phyloP scores from a whole-genome alignment of 2,113 vertebrate species.

The Caloenas nicobarica region DNA sequence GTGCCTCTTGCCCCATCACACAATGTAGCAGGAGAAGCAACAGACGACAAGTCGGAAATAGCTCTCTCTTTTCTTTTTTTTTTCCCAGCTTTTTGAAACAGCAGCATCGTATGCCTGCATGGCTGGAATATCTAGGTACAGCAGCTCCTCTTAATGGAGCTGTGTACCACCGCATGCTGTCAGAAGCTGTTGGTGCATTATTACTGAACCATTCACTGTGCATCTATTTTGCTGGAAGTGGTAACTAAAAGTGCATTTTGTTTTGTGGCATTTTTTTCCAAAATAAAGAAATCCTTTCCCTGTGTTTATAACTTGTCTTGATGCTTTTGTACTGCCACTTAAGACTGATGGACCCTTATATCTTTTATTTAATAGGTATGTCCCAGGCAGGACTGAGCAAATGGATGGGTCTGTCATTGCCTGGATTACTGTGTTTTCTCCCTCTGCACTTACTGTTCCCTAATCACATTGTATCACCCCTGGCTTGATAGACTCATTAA shows the following conservation, averaged over 20 bases:
- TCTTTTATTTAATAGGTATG: not conserved
- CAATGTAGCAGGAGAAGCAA: constrained; percentile 33
- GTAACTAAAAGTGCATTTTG: not conserved
- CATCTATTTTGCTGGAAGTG: not conserved
- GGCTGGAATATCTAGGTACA: not conserved
- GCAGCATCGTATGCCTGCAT: not conserved
- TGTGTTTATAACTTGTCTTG: not conserved
- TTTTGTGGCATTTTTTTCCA: not conserved
- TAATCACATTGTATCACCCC: not conserved
- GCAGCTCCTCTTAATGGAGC: constrained; percentile 45
- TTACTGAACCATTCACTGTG: not conserved
- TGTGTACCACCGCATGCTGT: not conserved
- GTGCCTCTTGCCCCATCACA: constrained; percentile 5
- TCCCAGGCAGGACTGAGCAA: not conserved
- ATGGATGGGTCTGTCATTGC: not conserved
- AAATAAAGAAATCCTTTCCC: not conserved
- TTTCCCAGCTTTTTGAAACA: not conserved
- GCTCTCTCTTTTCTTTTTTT: not conserved
- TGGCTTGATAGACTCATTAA: not conserved
- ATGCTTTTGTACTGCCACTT: not conserved
- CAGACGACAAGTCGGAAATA: not conserved
- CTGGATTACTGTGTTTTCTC: not conserved
- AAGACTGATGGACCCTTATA: not conserved
- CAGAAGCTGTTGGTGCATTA: not conserved
- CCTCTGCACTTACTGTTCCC: not conserved